These are phyloP conservation scores for Drosophila bocki DNA, from an alignment of 1,140 invertebrate species.

Conservation along the genomic window DNA sequence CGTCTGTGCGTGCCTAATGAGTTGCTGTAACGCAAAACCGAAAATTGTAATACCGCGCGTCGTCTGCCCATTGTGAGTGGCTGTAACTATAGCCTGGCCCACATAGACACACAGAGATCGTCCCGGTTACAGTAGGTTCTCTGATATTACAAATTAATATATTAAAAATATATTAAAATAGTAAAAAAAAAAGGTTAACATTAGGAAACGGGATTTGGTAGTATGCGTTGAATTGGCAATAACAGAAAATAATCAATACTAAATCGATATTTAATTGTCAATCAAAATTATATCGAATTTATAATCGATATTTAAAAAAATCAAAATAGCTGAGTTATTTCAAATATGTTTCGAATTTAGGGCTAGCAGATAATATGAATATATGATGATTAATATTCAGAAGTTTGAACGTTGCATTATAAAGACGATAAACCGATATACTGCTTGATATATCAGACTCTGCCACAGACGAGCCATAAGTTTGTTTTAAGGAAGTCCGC, in stretches of 20 bases:
- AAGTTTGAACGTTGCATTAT: no score
- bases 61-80: constrained; percentile 59
- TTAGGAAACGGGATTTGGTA: neutral
- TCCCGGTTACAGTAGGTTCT: constrained; percentile 13
- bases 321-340: no score
- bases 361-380: no score
- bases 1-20: constrained; percentile 82
- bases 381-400: no score
- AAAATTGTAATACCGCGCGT: constrained; percentile 47
- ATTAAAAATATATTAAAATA: neutral
- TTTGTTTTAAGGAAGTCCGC: neutral
- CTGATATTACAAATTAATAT: neutral
- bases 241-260: neutral
- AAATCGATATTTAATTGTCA: no score
- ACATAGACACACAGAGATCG: constrained; percentile 38
- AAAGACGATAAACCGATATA: neutral
- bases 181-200: neutral
- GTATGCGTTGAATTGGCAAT: neutral
- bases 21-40: constrained; percentile 77
- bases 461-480: neutral
- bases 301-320: no score
- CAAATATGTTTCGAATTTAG: no score
- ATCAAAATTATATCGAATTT: no score
- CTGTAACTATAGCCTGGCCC: constrained; percentile 66
- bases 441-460: no score